These are phyloP conservation scores for Rhinoraja longicauda DNA, from an alignment of 2,797 vertebrate genomes.

Conservation along the genomic window DNA sequence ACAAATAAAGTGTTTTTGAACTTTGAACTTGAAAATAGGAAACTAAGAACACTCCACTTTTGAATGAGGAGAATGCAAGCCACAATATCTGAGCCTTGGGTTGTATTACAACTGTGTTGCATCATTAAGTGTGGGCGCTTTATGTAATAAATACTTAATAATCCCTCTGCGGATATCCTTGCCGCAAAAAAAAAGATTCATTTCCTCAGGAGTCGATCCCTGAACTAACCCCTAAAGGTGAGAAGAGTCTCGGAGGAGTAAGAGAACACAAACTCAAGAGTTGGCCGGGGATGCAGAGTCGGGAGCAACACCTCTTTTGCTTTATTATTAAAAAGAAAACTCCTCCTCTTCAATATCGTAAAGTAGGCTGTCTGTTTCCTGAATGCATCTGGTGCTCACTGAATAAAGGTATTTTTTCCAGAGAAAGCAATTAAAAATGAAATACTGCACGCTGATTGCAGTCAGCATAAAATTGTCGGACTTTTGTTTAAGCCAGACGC, in stretches of 20 bases:
- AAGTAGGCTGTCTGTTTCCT: neutral
- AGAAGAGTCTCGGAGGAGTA: neutral
- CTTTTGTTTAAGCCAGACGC: neutral
- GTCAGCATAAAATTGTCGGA: neutral
- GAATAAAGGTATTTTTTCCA: conserved; percentile 3
- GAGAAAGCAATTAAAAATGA: neutral
- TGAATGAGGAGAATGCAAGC: neutral
- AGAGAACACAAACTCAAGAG: neutral
- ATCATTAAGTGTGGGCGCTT: neutral
- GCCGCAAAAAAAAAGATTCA: conserved; percentile 9
- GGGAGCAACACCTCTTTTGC: neutral
- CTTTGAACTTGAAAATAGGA: too few relatives aligned
- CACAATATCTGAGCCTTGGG: neutral
- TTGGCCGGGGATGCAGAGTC: neutral
- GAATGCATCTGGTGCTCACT: neutral
- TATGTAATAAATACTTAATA: conserved; percentile 24
- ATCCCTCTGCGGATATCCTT: neutral
- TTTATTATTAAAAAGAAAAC: neutral
- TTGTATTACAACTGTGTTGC: neutral
- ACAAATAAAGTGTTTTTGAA: too few relatives aligned
- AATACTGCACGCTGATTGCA: neutral
- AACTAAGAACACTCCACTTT: neutral
- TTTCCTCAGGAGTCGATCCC: neutral
- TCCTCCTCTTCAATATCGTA: neutral
- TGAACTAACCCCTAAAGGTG: neutral